These are phyloP conservation scores for Eulithis testata DNA, from an alignment of 2,888 invertebrate species.

Conservation along the genomic window DNA sequence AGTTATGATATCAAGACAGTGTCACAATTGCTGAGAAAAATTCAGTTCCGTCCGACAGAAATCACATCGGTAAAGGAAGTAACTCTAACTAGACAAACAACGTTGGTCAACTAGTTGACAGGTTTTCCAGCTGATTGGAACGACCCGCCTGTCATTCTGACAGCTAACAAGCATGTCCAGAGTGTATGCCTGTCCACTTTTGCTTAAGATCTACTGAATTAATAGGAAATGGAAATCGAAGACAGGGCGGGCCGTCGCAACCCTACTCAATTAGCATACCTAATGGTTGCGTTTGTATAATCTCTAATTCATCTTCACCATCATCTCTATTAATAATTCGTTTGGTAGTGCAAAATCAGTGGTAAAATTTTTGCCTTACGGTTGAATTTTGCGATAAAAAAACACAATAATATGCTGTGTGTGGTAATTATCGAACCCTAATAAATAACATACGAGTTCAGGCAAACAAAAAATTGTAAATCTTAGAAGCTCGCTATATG, in stretches of 20 bases:
- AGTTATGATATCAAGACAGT: conserved; percentile 4
- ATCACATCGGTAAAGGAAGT: conserved; percentile 21
- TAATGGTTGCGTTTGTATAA: neutral
- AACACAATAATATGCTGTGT: conserved; percentile 8
- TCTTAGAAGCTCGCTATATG: conserved; percentile 7
- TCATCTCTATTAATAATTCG: neutral
- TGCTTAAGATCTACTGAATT: conserved; percentile 44
- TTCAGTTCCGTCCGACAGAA: conserved; percentile 10
- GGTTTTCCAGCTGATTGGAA: conserved; percentile 37
- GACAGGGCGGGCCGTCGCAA: conserved; percentile 13
- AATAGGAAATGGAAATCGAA: conserved; percentile 38
- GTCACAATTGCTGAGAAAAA: conserved; percentile 17
- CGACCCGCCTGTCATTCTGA: conserved; percentile 27
- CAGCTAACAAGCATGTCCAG: conserved; percentile 26
- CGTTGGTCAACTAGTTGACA: conserved; percentile 39
- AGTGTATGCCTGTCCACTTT: conserved; percentile 28
- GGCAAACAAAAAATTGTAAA: conserved; percentile 21
- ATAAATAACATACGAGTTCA: conserved; percentile 23
- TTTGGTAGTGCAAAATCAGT: neutral
- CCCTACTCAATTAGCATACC: conserved; percentile 9
- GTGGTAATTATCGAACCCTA: conserved; percentile 24
- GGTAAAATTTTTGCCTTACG: conserved; percentile 8
- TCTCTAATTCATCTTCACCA: neutral
- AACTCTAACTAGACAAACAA: conserved; percentile 34
- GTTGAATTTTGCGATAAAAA: conserved; percentile 21